Base-by-base conservation (phyloP, 2,797 vertebrate species). In the Carapus acus region DNA sequence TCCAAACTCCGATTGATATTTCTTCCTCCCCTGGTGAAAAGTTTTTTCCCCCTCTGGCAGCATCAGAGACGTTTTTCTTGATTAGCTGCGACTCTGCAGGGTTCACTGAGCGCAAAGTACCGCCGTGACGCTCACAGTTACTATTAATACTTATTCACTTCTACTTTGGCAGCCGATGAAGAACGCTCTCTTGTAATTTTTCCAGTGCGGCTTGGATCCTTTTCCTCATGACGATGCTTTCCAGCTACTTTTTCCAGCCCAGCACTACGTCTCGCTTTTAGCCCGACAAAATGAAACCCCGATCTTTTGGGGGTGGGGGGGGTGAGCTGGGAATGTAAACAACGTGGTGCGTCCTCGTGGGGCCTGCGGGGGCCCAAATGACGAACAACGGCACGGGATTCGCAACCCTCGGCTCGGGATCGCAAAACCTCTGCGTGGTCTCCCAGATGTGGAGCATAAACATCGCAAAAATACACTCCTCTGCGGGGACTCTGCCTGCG, bases 321-420 rank as follows among this genome's bases (percentile, higher is more conserved):
- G n/a, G n/a, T n/a, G n/a, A n/a, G n/a, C n/a, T n/a, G n/a, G n/a
- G 60, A 67, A 57, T 66, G 62, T 64, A 69, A 74, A 67, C 55
- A 73, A 43, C 39, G 51, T 45, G n/a, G 52, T 58, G 59, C 54
- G 36, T 67, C 48, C 55, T 43, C 41, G 19, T 47, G 58, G 9
- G 58, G 62, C 52, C 49, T 48, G 58, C 38, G 23, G 38, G 37
- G 43, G 34, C 23, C 33, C 55, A 22, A 11, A n/a, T n/a, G n/a
- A n/a, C n/a, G 47, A 31, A 8, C 27, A 4, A 16, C 9, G 31
- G 46, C 42, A 53, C 60, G 43, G 58, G 47, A 62, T 65, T 67
- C 67, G 65, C 33, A 56, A 39, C n/a, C n/a, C 34, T 54, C 54
- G 29, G 65, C 66, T 58, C 54, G 54, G n/a, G 54, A 73, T 67